phyloP scores from a whole-genome alignment of 2,888 invertebrate genomes.

The Siphonodentalium dalli region DNA sequence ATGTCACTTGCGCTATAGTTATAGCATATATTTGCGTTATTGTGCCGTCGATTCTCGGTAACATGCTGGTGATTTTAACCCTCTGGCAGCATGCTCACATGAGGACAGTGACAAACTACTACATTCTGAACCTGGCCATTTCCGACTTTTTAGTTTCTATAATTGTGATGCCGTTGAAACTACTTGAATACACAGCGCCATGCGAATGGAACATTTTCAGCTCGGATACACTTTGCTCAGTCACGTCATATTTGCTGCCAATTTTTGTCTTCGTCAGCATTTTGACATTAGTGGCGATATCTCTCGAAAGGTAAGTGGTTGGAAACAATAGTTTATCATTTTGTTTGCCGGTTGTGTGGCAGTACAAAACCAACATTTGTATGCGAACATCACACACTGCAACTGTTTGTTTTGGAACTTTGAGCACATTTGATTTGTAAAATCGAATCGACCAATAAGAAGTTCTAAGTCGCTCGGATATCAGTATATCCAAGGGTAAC shows the following conservation, averaged over 20 bases:
- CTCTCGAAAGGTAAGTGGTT: slow-evolving; percentile 65
- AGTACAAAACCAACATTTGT: background rate
- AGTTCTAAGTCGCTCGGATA: too few species aligned
- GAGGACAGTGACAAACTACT: slow-evolving; percentile 67
- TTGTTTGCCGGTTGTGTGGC: too few species aligned
- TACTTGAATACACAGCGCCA: slow-evolving; percentile 66
- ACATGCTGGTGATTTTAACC: slow-evolving; percentile 65
- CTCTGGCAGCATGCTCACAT: slow-evolving; percentile 65
- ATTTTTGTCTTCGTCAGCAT: slow-evolving; percentile 67
- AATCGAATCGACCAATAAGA: too few species aligned
- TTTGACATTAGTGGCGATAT: slow-evolving; percentile 66
- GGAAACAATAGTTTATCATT: too few species aligned
- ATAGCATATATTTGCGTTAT: slow-evolving; percentile 60
- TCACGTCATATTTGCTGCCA: slow-evolving; percentile 63
- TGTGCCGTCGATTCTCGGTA: slow-evolving; percentile 62
- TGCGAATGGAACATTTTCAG: slow-evolving; percentile 62
- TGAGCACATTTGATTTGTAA: too few species aligned
- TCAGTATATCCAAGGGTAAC: too few species aligned
- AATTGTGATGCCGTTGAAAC: slow-evolving; percentile 66
- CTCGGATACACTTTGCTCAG: slow-evolving; percentile 62
- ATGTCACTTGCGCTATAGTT: slow-evolving; percentile 55
- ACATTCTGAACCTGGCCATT: slow-evolving; percentile 66
- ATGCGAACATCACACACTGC: too few species aligned
- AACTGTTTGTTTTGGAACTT: too few species aligned
- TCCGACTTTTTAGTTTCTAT: slow-evolving; percentile 66